These are phyloP conservation scores for Scartelaos histophorus DNA, from an alignment of 2,113 vertebrate species.

Conservation along the genomic window DNA sequence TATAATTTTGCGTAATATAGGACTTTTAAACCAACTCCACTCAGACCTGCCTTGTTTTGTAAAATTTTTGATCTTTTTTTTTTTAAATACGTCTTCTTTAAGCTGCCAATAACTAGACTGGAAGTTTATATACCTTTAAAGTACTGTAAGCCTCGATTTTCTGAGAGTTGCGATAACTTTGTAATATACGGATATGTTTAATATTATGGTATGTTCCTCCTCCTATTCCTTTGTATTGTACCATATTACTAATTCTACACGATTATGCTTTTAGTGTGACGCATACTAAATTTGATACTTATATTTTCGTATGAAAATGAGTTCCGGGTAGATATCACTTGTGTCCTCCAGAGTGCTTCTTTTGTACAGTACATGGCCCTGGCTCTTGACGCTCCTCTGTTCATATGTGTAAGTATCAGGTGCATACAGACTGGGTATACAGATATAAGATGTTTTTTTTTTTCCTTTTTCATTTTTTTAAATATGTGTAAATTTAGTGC, in stretches of 20 bases:
- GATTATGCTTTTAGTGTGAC: constrained; percentile 99
- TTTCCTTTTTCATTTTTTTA: constrained; percentile 68
- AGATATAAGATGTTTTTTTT: constrained; percentile 89
- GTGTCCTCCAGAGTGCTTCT: constrained; percentile 80
- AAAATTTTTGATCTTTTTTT: constrained; percentile 81
- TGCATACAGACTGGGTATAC: constrained; percentile 98
- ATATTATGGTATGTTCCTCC: constrained; percentile 76
- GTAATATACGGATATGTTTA: constrained; percentile 91
- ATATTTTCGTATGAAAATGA: constrained; percentile 99
- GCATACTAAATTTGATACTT: constrained; percentile 99
- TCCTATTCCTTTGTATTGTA: constrained; percentile 75
- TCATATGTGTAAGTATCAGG: constrained; percentile 98
- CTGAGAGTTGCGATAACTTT: constrained; percentile 89
- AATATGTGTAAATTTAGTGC: constrained; percentile 99
- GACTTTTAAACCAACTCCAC: constrained; percentile 75
- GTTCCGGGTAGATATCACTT: constrained; percentile 99
- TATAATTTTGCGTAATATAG: too few species aligned
- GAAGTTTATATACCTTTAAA: constrained; percentile 95
- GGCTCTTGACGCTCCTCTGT: constrained; percentile 83
- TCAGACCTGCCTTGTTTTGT: constrained; percentile 92
- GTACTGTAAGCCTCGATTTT: constrained; percentile 99
- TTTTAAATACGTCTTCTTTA: constrained; percentile 84
- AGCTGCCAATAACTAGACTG: constrained; percentile 94
- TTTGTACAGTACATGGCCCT: constrained; percentile 98
- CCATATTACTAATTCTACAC: constrained; percentile 99